These are phyloP conservation scores for Brachypodius melanocephalos DNA, from an alignment of 2,113 vertebrate species.

Conservation along the genomic window DNA sequence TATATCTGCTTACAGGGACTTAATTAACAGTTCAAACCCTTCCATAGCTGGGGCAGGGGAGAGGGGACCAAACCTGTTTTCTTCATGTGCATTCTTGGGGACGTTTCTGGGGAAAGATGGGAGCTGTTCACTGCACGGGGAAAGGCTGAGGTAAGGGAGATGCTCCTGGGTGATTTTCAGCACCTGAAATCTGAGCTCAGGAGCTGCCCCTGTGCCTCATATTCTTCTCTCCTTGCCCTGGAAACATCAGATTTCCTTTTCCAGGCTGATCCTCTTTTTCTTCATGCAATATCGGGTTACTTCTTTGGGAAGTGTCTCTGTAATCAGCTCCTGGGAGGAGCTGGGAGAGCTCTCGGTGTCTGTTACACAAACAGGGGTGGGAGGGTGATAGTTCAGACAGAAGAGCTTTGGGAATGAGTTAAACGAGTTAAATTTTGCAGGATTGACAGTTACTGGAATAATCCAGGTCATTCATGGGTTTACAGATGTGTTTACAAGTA, in stretches of 20 bases:
- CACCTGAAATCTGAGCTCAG: background rate
- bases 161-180: background rate
- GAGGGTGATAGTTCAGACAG: background rate
- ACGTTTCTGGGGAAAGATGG: background rate
- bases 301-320: background rate
- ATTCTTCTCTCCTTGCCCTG: background rate
- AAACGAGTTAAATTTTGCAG: background rate
- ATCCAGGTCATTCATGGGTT: background rate
- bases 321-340: background rate
- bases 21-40: background rate
- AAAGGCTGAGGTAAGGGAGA: background rate
- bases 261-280: background rate
- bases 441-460: background rate
- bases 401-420: background rate
- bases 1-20: slow-evolving; percentile 7
- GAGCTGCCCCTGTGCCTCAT: background rate
- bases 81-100: background rate
- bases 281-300: background rate
- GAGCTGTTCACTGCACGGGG: background rate
- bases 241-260: background rate
- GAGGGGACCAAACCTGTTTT: slow-evolving; percentile 39
- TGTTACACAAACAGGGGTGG: background rate
- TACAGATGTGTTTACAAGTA: background rate
- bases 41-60: background rate
- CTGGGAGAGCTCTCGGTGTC: background rate